phyloP scores from a whole-genome alignment of 2,797 vertebrate genomes.

The Coregonus ussuriensis region DNA sequence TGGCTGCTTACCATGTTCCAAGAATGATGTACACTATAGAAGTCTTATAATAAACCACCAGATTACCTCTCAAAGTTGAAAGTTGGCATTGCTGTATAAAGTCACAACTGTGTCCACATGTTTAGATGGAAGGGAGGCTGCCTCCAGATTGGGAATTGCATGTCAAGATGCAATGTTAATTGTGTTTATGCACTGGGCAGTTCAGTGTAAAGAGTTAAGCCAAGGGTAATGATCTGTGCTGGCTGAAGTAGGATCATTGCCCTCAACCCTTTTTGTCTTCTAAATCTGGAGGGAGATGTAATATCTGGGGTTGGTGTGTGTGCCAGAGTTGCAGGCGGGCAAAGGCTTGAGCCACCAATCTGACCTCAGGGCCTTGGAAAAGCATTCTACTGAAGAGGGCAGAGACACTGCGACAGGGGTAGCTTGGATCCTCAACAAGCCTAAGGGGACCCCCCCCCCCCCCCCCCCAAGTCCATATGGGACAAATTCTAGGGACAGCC shows the following conservation, averaged over 20 bases:
- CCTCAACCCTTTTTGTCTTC: conserved; percentile 21
- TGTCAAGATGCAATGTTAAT: conserved; percentile 42
- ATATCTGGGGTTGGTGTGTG: conserved; percentile 26
- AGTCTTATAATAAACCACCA: too few relatives aligned
- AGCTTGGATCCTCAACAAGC: conserved; percentile 57
- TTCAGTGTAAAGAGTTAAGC: conserved; percentile 21
- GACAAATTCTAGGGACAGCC: conserved; percentile 33
- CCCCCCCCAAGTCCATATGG: conserved; percentile 56
- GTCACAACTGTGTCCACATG: neutral
- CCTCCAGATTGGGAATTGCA: neutral
- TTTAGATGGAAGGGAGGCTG: neutral
- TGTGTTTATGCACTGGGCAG: conserved; percentile 31
- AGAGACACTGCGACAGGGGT: conserved; percentile 45
- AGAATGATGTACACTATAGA: too few relatives aligned
- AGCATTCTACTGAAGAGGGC: conserved; percentile 54
- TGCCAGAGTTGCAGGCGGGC: conserved; percentile 38
- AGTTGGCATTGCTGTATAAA: neutral
- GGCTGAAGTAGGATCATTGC: conserved; percentile 24
- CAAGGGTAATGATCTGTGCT: conserved; percentile 24
- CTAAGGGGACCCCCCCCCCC: conserved; percentile 54
- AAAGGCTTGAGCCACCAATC: conserved; percentile 32
- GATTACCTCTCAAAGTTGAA: neutral
- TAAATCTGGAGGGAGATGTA: conserved; percentile 25
- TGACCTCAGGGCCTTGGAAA: conserved; percentile 26
- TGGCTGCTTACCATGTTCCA: too few relatives aligned